Percentiles rank a stretch among this genome's conserved stretches.
These are phyloP conservation scores for Pocillopora meandrina DNA, from an alignment of 92 coral and sea anemone genomes.

Conservation along the genomic window DNA sequence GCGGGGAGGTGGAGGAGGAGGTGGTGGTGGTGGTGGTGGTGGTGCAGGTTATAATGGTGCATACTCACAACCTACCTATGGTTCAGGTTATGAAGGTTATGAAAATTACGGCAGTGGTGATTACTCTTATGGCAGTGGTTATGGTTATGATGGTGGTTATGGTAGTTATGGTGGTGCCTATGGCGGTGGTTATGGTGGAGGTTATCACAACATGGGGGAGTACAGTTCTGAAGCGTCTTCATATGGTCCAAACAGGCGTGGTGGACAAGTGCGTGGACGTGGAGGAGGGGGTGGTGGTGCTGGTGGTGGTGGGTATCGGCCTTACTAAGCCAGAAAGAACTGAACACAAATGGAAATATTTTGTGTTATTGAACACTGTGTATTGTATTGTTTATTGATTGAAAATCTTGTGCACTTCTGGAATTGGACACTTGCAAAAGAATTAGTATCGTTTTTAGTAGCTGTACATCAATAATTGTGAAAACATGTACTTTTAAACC, in stretches of 20 bases:
- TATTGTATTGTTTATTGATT: neutral
- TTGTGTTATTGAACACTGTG: neutral
- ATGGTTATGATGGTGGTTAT: constrained; percentile 32
- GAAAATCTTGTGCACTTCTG: neutral
- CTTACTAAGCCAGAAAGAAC: constrained; percentile 37
- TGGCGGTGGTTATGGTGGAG: constrained; percentile 37
- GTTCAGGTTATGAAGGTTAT: constrained; percentile 34
- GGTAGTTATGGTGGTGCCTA: constrained; percentile 30
- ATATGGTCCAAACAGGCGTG: constrained; percentile 83
- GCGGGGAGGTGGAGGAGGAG: constrained; percentile 45
- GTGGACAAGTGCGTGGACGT: constrained; percentile 50
- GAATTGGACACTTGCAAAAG: neutral
- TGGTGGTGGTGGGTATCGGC: constrained; percentile 58
- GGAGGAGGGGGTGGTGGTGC: constrained; percentile 53
- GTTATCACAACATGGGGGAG: constrained; percentile 60
- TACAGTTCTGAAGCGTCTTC: constrained; percentile 70
- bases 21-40: constrained; percentile 46
- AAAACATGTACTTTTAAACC: neutral
- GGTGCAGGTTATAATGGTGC: constrained; percentile 47
- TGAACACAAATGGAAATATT: neutral
- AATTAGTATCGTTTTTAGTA: neutral
- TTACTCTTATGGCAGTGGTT: neutral
- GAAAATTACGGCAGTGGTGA: constrained; percentile 42
- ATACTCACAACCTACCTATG: constrained; percentile 11
- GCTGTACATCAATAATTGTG: neutral